Evolutionary conservation across 1,140 invertebrate species (phyloP).

Genomic region (Plectrocnemia conspersa): DNA sequence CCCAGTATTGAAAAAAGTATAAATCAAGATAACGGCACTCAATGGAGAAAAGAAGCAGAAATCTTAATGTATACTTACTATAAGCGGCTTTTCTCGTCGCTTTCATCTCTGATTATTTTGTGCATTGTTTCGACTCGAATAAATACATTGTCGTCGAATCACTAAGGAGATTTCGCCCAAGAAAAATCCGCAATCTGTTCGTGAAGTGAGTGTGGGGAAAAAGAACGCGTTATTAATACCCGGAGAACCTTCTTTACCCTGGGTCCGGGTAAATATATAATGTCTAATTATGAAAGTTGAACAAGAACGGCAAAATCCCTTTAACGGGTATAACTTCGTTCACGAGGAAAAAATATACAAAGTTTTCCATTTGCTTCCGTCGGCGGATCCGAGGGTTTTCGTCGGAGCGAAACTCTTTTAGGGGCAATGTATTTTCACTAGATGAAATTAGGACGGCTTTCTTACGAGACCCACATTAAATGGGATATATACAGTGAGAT

Average conservation of each 20-base stretch:
- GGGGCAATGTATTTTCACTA: not conserved
- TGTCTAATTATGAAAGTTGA: conserved; percentile 7
- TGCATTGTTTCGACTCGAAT: no score
- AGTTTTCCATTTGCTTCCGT: conserved; percentile 1
- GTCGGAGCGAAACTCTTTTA: not conserved
- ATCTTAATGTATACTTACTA: no score
- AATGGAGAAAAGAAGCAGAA: no score
- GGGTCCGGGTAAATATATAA: conserved; percentile 2
- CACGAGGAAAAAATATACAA: conserved; percentile 3
- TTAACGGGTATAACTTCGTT: not conserved
- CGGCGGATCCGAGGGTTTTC: not conserved
- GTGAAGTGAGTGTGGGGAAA: not conserved
- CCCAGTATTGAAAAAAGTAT: no score
- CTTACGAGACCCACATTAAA: no score
- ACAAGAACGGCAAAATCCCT: not conserved
- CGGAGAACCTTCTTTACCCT: not conserved
- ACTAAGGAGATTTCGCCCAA: no score
- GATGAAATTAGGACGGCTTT: not conserved
- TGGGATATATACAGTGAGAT: no score
- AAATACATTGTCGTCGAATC: no score
- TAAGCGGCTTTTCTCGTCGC: no score
- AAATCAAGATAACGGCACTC: no score
- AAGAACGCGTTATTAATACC: not conserved
- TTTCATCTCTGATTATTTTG: no score
- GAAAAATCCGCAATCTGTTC: no score